Conservation (phyloP, 2,113 vertebrate genomes). For the Charadrius vociferus region DNA sequence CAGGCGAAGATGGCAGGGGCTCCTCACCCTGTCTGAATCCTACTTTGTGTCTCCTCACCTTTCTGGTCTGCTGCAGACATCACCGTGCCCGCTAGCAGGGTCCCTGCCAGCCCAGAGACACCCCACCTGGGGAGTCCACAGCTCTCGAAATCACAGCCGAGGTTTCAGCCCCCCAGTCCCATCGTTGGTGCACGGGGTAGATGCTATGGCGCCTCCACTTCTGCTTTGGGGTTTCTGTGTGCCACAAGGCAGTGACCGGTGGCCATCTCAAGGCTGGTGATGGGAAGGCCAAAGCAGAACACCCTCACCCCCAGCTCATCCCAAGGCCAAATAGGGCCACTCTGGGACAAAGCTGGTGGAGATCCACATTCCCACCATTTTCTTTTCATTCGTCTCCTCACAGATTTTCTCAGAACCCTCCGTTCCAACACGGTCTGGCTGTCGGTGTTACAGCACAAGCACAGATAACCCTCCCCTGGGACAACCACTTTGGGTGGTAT, state of each 20-base stretch:
- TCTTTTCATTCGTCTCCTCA: background rate
- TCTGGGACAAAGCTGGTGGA: background rate
- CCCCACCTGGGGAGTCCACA: background rate
- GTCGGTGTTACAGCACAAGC: background rate
- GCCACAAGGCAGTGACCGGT: background rate
- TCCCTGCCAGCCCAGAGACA: background rate
- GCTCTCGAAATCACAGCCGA: background rate
- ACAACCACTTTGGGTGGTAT: fast-evolving
- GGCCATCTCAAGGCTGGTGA: too few species aligned
- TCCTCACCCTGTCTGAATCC: background rate
- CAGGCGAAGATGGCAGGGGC: background rate
- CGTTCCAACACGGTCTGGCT: fast-evolving
- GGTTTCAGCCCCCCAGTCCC: background rate
- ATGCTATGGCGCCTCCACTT: background rate
- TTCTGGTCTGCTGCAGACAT: background rate
- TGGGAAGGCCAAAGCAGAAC: background rate
- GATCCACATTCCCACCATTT: background rate
- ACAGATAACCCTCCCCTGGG: background rate
- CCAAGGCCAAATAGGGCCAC: background rate
- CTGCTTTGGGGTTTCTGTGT: background rate
- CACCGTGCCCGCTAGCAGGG: background rate
- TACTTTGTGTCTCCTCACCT: background rate
- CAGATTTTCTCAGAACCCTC: background rate
- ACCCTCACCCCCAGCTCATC: background rate
- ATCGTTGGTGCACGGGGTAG: background rate